Conservation (phyloP, 2,888 invertebrate species). For the Stenurella melanura region DNA sequence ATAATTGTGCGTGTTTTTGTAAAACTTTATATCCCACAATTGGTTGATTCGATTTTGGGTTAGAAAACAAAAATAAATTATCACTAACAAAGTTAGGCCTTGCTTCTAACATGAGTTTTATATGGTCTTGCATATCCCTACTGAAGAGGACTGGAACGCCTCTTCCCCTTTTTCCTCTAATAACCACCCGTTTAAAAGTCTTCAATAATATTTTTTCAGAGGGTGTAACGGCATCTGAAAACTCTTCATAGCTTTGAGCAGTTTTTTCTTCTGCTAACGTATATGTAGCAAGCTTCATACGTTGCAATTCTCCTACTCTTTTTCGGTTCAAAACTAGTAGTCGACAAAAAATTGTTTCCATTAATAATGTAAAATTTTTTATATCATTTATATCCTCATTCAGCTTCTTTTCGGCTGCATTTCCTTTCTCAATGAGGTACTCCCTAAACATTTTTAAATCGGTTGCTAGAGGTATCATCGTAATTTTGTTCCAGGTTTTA, state of each 20-base stretch:
- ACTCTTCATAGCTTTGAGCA: slow-evolving; percentile 55
- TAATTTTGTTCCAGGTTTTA: slow-evolving; percentile 49
- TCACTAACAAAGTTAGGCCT: not conserved
- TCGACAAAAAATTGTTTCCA: slow-evolving; percentile 56
- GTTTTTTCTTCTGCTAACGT: not conserved
- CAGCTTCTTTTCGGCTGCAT: slow-evolving; percentile 6
- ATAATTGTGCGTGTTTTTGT: slow-evolving; percentile 45
- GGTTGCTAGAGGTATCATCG: slow-evolving; percentile 53
- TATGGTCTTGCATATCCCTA: slow-evolving; percentile 56
- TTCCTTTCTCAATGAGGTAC: slow-evolving; percentile 44
- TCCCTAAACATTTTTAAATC: slow-evolving; percentile 42
- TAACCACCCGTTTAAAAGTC: slow-evolving; percentile 58
- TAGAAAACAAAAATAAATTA: slow-evolving; percentile 39
- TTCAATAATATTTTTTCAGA: slow-evolving; percentile 59
- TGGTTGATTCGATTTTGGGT: slow-evolving; percentile 34
- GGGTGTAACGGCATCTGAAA: slow-evolving; percentile 50
- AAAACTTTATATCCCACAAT: slow-evolving; percentile 52
- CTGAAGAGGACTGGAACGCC: slow-evolving; percentile 59
- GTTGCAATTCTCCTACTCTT: slow-evolving; percentile 47
- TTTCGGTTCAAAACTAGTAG: slow-evolving; percentile 57
- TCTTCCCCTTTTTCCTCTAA: slow-evolving; percentile 58
- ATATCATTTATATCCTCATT: not conserved
- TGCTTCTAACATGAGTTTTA: slow-evolving; percentile 45
- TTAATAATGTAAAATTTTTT: slow-evolving; percentile 36
- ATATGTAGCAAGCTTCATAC: slow-evolving; percentile 14